phyloP scores from a whole-genome alignment of 2,113 vertebrate species.

The Thermophis baileyi region DNA sequence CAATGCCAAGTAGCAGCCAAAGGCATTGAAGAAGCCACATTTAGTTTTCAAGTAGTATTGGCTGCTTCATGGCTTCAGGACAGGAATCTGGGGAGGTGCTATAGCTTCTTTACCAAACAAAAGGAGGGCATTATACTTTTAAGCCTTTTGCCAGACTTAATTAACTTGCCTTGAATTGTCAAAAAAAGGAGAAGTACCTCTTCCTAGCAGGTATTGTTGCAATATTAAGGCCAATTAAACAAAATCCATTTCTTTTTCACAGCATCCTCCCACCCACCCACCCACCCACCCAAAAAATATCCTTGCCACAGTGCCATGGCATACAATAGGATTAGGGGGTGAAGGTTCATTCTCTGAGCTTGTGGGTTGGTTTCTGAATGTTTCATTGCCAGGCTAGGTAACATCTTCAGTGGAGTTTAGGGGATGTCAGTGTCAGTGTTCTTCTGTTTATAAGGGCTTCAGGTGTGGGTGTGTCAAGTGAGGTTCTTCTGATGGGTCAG shows the following conservation, averaged over 20 bases:
- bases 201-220: background rate
- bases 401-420: too few relatives aligned
- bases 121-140: background rate
- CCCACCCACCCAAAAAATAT: background rate
- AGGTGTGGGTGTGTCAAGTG: too few relatives aligned
- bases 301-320: constrained; percentile 24
- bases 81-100: background rate
- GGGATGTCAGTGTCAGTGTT: too few relatives aligned
- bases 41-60: background rate
- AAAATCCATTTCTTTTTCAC: background rate
- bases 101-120: background rate
- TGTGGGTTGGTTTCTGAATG: too few relatives aligned
- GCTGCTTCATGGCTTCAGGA: background rate
- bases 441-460: too few relatives aligned
- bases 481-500: too few relatives aligned
- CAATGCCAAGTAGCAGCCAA: background rate
- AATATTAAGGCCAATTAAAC: constrained; percentile 24
- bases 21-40: background rate
- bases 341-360: too few relatives aligned
- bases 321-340: background rate
- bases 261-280: background rate
- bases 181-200: background rate
- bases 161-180: background rate
- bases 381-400: too few relatives aligned
- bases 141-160: background rate